Conservation (phyloP, 2,888 invertebrate species). For the Phaonia tiefii region DNA sequence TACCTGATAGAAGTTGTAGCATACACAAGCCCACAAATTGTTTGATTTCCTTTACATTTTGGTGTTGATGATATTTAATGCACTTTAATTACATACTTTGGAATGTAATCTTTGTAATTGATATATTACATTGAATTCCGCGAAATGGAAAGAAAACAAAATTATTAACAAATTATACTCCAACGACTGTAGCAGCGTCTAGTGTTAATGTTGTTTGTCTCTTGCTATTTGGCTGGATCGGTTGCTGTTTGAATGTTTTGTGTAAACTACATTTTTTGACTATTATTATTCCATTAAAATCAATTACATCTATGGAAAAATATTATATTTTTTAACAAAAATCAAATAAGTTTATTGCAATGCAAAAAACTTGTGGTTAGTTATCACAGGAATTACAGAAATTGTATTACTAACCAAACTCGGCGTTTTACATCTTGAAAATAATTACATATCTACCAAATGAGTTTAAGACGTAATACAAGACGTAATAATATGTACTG, state of each 20-base stretch:
- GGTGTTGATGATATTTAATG: constrained; percentile 44
- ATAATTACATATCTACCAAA: too few species aligned
- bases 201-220: not conserved
- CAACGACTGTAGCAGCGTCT: not conserved
- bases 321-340: not conserved
- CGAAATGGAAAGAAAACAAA: constrained; percentile 24
- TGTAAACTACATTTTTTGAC: constrained; percentile 1
- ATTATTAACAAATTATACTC: not conserved
- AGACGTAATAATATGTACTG: too few species aligned
- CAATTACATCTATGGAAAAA: not conserved
- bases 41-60: constrained; percentile 12
- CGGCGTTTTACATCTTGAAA: too few species aligned
- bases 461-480: too few species aligned
- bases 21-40: too few species aligned
- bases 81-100: constrained; percentile 44
- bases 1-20: too few species aligned
- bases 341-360: too few species aligned
- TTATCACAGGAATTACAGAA: too few species aligned
- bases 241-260: constrained; percentile 3
- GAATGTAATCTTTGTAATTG: constrained; percentile 35
- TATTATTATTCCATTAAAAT: not conserved
- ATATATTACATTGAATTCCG: constrained; percentile 8
- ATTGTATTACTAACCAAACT: too few species aligned
- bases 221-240: too few species aligned
- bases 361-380: too few species aligned